Evolutionary conservation across 2,113 vertebrate genomes (phyloP).

Genomic region (Hippocampus mohnikei): DNA sequence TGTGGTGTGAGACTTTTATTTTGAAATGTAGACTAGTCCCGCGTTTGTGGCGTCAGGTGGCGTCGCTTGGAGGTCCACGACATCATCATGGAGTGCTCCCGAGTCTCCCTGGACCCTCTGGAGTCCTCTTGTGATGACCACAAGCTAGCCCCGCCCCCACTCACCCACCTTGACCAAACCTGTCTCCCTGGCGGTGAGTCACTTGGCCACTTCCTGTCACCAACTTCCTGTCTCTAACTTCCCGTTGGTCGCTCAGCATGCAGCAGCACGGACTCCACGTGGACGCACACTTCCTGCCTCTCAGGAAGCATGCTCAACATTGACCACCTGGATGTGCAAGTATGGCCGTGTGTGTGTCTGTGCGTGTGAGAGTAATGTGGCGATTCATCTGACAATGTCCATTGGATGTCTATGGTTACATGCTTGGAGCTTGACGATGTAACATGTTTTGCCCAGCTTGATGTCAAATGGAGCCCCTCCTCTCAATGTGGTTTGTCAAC

Average conservation of each 20-base stretch:
- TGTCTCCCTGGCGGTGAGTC: conserved; percentile 42
- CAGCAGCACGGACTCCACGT: neutral
- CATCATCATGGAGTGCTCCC: conserved; percentile 95
- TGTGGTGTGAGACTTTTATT: neutral
- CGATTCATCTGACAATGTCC: no score
- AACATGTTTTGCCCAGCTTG: conserved; percentile 21
- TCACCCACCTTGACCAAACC: conserved; percentile 49
- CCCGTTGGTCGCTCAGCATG: neutral
- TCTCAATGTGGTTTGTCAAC: conserved; percentile 85
- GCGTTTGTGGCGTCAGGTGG: conserved; percentile 76
- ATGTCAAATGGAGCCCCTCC: conserved; percentile 86
- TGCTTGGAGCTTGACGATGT: no score
- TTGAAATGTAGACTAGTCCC: neutral
- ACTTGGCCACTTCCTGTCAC: neutral
- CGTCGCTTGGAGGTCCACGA: conserved; percentile 92
- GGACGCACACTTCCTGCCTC: neutral
- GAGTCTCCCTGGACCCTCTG: conserved; percentile 92
- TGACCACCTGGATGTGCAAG: neutral
- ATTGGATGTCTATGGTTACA: neutral
- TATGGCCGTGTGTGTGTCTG: neutral
- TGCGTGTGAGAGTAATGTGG: no score
- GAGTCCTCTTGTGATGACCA: conserved; percentile 90
- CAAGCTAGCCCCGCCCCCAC: conserved; percentile 43
- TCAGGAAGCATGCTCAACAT: neutral
- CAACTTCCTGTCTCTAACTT: neutral